Evolutionary conservation across 2,797 vertebrate species (phyloP).

Genomic region (Poecilia wingei): DNA sequence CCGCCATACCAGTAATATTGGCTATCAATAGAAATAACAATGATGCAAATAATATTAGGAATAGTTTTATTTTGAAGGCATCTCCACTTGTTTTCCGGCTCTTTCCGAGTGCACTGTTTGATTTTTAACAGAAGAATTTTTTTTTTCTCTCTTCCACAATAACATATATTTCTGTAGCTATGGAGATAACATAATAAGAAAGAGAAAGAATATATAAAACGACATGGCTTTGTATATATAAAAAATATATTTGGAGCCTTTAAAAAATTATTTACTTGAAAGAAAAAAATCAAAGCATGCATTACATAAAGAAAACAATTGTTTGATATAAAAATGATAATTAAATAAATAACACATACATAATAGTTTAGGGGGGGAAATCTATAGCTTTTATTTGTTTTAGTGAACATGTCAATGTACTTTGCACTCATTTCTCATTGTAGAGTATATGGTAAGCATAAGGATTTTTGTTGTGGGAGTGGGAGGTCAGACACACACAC

Average conservation of each 20-base stretch:
- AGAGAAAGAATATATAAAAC: neutral
- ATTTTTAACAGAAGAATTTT: neutral
- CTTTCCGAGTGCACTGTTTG: neutral
- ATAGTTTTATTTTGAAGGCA: conserved; percentile 47
- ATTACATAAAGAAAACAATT: neutral
- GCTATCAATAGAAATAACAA: neutral
- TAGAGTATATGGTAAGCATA: neutral
- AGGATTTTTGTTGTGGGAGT: neutral
- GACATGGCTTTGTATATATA: neutral
- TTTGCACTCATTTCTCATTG: neutral
- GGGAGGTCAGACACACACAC: neutral
- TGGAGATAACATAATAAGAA: neutral
- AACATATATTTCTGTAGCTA: neutral
- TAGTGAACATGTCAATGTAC: neutral
- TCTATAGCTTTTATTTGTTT: neutral
- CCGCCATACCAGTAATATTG: neutral
- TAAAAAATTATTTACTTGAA: neutral
- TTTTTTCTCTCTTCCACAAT: neutral
- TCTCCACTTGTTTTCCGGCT: neutral
- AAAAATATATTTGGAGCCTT: neutral
- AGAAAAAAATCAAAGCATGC: neutral
- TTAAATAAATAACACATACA: neutral
- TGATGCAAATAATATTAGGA: neutral
- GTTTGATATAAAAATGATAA: neutral
- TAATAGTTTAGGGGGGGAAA: neutral